These are phyloP conservation scores for Hypanus sabinus DNA, from an alignment of 2,113 vertebrate species.

Conservation along the genomic window DNA sequence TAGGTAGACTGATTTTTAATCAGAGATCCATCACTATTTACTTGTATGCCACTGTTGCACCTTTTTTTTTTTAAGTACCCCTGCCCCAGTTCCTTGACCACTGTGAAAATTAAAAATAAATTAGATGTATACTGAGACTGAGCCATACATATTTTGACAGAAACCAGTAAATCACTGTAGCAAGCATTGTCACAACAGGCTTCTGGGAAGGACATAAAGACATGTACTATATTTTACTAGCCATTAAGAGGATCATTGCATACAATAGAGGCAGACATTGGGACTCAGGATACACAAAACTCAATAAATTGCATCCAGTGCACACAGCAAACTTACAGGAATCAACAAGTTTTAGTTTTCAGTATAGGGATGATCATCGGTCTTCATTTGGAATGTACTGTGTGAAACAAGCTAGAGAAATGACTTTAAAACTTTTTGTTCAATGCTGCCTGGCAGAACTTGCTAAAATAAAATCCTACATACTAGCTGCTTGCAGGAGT, in stretches of 20 bases:
- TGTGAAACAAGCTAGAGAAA: not conserved
- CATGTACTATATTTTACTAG: not conserved
- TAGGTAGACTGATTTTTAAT: not conserved
- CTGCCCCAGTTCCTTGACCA: not conserved
- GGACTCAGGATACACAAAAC: not conserved
- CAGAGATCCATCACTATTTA: not conserved
- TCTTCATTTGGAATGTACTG: not conserved
- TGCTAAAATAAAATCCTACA: not conserved
- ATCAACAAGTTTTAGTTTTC: not conserved
- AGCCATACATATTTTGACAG: not conserved
- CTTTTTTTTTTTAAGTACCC: not conserved
- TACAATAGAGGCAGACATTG: not conserved
- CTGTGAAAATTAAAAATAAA: not conserved
- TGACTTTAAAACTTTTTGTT: not conserved
- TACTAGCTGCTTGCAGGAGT: not conserved
- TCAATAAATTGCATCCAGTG: not conserved
- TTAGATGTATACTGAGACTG: not conserved
- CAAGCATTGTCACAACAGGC: not conserved
- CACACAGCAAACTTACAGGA: not conserved
- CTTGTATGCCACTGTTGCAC: not conserved
- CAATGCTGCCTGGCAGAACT: not conserved
- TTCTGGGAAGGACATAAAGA: not conserved
- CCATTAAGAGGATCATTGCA: not conserved
- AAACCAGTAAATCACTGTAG: not conserved
- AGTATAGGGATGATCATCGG: not conserved